Evolutionary conservation across 2,113 vertebrate species (phyloP).

Genomic region (Gymnarchus niloticus): DNA sequence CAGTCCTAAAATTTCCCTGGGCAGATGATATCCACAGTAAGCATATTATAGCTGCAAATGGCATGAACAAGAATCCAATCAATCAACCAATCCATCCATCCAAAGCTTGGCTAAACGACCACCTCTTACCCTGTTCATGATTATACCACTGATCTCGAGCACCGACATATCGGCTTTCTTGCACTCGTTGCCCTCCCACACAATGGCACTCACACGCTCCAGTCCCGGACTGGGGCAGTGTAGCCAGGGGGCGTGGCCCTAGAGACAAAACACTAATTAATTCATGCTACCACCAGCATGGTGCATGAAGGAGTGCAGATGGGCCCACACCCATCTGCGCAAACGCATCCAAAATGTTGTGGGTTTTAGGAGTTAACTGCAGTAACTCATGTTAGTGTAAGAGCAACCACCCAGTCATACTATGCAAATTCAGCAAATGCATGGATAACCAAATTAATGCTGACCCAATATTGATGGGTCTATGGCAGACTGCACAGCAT

Average conservation of each 20-base stretch:
- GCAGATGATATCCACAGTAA: too few relatives aligned
- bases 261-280: constrained; percentile 14
- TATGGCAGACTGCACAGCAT: not conserved
- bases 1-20: too few relatives aligned
- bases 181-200: constrained; percentile 97
- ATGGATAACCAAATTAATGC: not conserved
- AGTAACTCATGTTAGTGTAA: not conserved
- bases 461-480: not conserved
- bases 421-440: not conserved
- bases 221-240: constrained; percentile 87
- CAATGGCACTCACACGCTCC: constrained; percentile 95
- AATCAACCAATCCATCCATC: too few relatives aligned
- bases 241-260: constrained; percentile 94
- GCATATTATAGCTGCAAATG: too few relatives aligned
- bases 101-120: too few relatives aligned
- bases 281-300: not conserved
- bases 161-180: constrained; percentile 99
- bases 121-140: constrained; percentile 90
- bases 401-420: not conserved
- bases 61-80: too few relatives aligned
- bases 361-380: not conserved
- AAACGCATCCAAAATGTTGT: not conserved
- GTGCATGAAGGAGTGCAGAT: not conserved
- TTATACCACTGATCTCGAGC: constrained; percentile 98
- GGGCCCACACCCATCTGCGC: not conserved